phyloP scores from a whole-genome alignment of 2,113 vertebrate genomes.

The Anguilla japonica region DNA sequence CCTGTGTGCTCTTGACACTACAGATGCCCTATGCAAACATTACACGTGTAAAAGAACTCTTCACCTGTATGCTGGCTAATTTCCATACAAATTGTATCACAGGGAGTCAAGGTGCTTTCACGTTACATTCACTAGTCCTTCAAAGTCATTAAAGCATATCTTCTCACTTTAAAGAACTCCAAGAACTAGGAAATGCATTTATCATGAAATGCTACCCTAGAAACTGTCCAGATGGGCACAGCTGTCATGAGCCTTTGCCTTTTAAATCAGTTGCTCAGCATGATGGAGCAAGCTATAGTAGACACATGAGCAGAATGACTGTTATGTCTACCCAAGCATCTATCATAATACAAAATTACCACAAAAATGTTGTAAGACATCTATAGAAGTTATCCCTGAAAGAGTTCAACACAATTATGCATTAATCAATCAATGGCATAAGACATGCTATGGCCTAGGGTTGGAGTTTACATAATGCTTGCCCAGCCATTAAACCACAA shows the following conservation, averaged over 20 bases:
- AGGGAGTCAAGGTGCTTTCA: neutral
- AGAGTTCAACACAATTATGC: neutral
- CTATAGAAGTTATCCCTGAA: neutral
- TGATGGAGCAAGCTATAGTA: neutral
- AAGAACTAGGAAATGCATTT: too few relatives aligned
- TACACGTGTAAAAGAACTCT: neutral
- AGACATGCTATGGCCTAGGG: neutral
- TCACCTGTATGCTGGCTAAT: neutral
- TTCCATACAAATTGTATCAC: neutral
- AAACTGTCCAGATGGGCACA: neutral
- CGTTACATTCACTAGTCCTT: neutral
- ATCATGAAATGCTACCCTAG: neutral
- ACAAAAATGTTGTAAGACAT: slow-evolving; percentile 6
- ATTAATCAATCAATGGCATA: neutral
- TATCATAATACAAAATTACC: neutral
- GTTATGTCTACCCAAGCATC: neutral
- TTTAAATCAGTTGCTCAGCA: neutral
- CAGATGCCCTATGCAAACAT: neutral
- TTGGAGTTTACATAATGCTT: neutral
- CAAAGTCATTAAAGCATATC: neutral
- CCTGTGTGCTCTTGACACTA: neutral
- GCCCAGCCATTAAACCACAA: slow-evolving; percentile 4
- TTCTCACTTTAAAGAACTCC: neutral
- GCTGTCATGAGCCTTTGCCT: neutral
- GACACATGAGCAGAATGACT: neutral